Evolutionary conservation across 2,113 vertebrate genomes (phyloP), one percentile per base, ranked within the genome.

Genomic region (Mesembrinibis cayennensis): DNA sequence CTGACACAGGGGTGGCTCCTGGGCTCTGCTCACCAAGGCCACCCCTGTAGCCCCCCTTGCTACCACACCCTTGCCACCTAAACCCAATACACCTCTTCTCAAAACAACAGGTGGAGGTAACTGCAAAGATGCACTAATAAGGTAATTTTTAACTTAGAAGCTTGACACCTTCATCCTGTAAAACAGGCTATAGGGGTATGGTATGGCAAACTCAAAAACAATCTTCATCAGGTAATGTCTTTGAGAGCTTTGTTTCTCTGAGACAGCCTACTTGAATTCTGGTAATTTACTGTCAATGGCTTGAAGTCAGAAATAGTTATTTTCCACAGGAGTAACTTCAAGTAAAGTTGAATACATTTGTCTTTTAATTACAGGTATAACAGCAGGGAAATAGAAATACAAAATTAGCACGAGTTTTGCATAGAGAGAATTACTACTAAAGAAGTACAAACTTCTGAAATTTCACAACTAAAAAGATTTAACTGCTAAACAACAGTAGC

Each of bases 291-390:
- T 58, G 17, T 38, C 40, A 34, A 14, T 25, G 19, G 44, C 89
- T 76, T 90, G 40, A 87, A 72, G 73, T 87, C 66, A 82, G 52
- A 94, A 87, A 63, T 1, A 44, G 72, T 56, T 82, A 42, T 23
- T 90, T 93, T 82, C 89, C 84, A 95, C 49, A 91, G 91, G 72
- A 91, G 77, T 71, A 89, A 94, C 49, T 85, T 94, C 56, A 89
- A 79, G 26, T 92, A 81, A 87, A 78, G 27, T 85, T 89, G 78
- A 93, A 85, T 90, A 93, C 14, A 69, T 89, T 89, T 87, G 42
- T 91, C 44, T 71, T 97, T 97, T 96, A 97, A 96, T 97, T 91
- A 91, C 78, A 94, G 73, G 72, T 95, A 63, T 84, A 95, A 96
- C 66, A 95, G 89, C 67, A 94, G 70, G 90, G 52, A 93, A 94